phyloP scores from a whole-genome alignment of 2,113 vertebrate species.

The Tyrannus savana region DNA sequence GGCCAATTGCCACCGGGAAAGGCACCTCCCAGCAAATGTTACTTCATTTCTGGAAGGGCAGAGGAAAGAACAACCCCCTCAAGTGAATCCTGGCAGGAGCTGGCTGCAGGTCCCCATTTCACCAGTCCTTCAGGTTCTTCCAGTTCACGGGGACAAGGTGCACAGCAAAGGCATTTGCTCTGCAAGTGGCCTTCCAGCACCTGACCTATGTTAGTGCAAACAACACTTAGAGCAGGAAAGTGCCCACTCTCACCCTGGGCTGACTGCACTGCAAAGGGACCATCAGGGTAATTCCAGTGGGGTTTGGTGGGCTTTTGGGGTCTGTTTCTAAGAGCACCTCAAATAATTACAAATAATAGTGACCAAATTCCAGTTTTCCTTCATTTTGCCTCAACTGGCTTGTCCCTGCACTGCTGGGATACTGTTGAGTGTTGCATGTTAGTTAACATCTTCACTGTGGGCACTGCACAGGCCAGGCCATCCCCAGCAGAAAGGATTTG shows the following conservation, averaged over 20 bases:
- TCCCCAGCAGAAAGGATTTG: neutral
- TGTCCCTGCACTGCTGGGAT: neutral
- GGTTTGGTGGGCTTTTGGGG: neutral
- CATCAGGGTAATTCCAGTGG: neutral
- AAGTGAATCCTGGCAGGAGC: neutral
- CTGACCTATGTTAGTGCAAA: neutral
- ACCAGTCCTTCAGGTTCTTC: slow-evolving; percentile 47
- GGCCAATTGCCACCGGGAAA: neutral
- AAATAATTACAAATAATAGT: neutral
- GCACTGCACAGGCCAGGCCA: rapidly evolving
- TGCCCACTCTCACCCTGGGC: neutral
- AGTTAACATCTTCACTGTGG: rapidly evolving
- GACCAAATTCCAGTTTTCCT: neutral
- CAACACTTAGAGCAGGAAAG: neutral
- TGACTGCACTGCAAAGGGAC: rapidly evolving
- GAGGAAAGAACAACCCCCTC: neutral
- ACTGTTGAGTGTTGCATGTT: rapidly evolving
- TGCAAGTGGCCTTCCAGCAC: neutral
- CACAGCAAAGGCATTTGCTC: neutral
- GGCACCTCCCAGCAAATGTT: neutral
- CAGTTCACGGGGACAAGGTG: neutral
- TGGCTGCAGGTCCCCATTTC: neutral
- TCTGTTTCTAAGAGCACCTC: neutral
- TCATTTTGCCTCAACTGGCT: neutral
- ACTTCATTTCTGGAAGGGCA: neutral